Evolutionary conservation across 2,888 invertebrate species (phyloP).

Genomic region (Chelonus formosanus): DNA sequence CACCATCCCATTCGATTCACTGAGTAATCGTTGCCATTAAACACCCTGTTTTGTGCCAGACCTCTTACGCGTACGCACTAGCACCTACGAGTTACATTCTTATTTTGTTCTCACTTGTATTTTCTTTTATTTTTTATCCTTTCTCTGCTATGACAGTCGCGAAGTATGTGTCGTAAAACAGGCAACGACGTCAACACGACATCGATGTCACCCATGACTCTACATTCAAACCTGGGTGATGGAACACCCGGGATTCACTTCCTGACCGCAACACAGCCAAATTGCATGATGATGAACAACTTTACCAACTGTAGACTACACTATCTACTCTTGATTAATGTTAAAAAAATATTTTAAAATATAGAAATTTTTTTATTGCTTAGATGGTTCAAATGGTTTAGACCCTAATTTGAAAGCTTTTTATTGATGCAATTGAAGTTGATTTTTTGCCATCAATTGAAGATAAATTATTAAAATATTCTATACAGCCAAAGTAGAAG

Average conservation of each 20-base stretch:
- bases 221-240: conserved; percentile 50
- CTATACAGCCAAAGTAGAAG: too few species aligned
- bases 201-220: conserved; percentile 7
- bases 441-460: too few species aligned
- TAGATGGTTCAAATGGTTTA: too few species aligned
- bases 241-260: conserved; percentile 55
- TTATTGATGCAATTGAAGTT: too few species aligned
- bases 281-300: conserved; percentile 53
- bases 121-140: conserved; percentile 4
- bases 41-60: conserved; percentile 57
- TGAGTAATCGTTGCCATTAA: conserved; percentile 64
- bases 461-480: too few species aligned
- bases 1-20: conserved; percentile 61
- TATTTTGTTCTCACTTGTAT: conserved; percentile 19
- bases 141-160: neutral
- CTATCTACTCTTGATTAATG: too few species aligned
- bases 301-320: conserved; percentile 16
- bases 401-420: too few species aligned
- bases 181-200: conserved; percentile 17
- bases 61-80: conserved; percentile 29
- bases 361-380: too few species aligned
- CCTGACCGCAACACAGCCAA: conserved; percentile 57
- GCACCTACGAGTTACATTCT: conserved; percentile 2
- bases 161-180: conserved; percentile 5
- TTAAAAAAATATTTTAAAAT: too few species aligned